Conservation (phyloP, 1,140 invertebrate species). For the Temnothorax curvispinosus region DNA sequence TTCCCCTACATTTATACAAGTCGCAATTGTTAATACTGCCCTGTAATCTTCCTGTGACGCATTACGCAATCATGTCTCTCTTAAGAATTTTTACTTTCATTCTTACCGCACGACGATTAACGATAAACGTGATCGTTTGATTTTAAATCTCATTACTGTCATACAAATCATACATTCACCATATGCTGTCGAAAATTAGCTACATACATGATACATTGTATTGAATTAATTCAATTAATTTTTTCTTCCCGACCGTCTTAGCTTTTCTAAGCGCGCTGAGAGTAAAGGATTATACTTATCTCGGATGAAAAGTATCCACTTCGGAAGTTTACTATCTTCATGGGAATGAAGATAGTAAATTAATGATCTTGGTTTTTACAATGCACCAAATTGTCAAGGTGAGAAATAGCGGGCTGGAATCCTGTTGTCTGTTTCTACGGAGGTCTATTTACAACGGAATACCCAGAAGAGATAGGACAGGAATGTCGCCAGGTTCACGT, state of each 20-base stretch:
- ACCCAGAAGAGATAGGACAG: conserved; percentile 66
- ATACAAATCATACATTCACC: neutral
- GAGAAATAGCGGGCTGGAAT: conserved; percentile 55
- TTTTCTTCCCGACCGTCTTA: neutral
- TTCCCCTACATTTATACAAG: conserved; percentile 9
- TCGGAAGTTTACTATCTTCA: neutral
- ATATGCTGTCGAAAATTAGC: neutral
- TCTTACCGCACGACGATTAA: neutral
- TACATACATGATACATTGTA: neutral
- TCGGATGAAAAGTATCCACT: neutral
- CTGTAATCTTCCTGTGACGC: conserved; percentile 11
- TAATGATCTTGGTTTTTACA: conserved; percentile 12
- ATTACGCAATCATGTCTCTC: neutral
- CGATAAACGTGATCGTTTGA: neutral
- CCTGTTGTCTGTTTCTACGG: conserved; percentile 59
- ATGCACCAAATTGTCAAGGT: neutral
- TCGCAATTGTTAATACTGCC: conserved; percentile 42
- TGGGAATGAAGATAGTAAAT: neutral
- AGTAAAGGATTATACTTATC: neutral
- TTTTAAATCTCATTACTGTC: neutral
- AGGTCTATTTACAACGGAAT: conserved; percentile 69
- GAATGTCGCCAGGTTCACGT: conserved; percentile 61
- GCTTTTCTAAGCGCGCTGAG: neutral
- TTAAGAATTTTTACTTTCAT: neutral
- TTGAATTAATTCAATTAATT: neutral